Evolutionary conservation across 2,113 vertebrate genomes (phyloP).

Genomic region (Sminthopsis crassicaudata): DNA sequence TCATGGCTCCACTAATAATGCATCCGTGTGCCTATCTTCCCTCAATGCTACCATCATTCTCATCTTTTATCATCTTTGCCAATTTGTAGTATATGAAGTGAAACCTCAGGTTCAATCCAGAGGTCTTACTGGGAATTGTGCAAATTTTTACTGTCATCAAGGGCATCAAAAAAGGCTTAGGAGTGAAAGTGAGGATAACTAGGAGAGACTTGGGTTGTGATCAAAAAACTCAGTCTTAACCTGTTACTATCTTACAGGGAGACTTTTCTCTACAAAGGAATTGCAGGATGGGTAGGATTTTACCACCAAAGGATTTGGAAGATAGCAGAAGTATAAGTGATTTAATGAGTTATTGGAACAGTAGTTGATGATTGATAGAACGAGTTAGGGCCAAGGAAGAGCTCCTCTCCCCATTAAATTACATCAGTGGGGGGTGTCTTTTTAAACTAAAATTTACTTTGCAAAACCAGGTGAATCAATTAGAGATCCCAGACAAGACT

Average conservation of each 20-base stretch:
- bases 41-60: background rate
- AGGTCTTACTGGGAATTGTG: background rate
- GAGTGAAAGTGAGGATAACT: background rate
- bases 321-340: background rate
- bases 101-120: background rate
- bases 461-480: background rate
- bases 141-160: background rate
- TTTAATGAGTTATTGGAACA: background rate
- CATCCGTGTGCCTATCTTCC: background rate
- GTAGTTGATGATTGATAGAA: background rate
- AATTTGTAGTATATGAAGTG: background rate
- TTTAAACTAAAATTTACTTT: background rate
- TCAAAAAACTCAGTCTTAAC: background rate
- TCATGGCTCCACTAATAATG: too few relatives aligned
- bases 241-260: background rate
- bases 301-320: background rate
- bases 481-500: background rate
- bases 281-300: background rate
- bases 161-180: background rate
- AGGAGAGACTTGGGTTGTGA: background rate
- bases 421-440: background rate
- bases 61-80: too few relatives aligned
- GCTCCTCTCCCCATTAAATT: background rate
- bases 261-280: background rate
- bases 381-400: background rate